Percentiles rank a stretch among this genome's conserved stretches.
Conservation (phyloP, 2,888 invertebrate genomes). For the Pollenia amentaria region DNA sequence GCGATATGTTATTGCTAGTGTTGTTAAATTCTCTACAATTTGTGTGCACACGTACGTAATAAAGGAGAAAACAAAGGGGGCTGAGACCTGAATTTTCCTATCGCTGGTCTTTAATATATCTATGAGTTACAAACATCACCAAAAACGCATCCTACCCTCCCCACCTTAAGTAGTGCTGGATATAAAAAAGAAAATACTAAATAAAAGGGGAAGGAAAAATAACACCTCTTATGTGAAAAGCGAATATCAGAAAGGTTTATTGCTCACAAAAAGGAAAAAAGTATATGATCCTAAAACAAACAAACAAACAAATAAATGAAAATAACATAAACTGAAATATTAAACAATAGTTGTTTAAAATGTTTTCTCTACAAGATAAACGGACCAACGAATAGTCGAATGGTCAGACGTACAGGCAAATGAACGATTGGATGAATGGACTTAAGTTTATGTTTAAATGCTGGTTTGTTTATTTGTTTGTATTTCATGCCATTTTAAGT, state of each 20-base stretch:
- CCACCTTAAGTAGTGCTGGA: no score
- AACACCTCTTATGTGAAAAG: slow-evolving; percentile 24
- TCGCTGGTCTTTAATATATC: no score
- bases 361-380: slow-evolving; percentile 22
- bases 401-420: background rate
- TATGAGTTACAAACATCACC: no score
- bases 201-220: slow-evolving; percentile 19
- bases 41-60: no score
- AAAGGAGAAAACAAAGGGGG: no score
- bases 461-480: slow-evolving; percentile 56
- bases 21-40: no score
- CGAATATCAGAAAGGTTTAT: slow-evolving; percentile 19
- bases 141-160: no score
- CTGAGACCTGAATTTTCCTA: no score
- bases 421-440: slow-evolving; percentile 18
- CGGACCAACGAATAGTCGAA: slow-evolving; percentile 13
- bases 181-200: slow-evolving; percentile 11
- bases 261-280: background rate
- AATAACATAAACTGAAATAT: slow-evolving; percentile 34
- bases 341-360: slow-evolving; percentile 54
- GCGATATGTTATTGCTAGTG: no score
- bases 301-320: slow-evolving; percentile 33
- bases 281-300: slow-evolving; percentile 21
- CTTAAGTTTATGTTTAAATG: slow-evolving; percentile 41
- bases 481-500: slow-evolving; percentile 59